phyloP scores from a whole-genome alignment of 2,797 vertebrate genomes.

The Ambastaia sidthimunki region DNA sequence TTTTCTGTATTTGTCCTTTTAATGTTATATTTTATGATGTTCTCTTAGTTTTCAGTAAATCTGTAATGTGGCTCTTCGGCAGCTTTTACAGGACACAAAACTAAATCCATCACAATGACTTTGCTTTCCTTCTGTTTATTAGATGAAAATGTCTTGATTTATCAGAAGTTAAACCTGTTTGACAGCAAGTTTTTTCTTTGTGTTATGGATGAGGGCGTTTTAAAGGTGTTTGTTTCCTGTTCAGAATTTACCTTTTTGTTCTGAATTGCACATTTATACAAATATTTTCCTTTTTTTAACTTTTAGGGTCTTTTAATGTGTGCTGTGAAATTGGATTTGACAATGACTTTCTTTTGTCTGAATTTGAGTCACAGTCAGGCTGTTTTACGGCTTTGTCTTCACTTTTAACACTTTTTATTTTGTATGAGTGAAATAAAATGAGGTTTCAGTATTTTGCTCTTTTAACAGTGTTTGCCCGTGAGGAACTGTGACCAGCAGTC shows the following conservation, averaged over 20 bases:
- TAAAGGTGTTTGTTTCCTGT: neutral
- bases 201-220: neutral
- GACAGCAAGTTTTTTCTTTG: neutral
- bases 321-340: slow-evolving; percentile 55
- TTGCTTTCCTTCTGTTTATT: neutral
- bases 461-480: neutral
- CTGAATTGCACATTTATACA: slow-evolving; percentile 35
- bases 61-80: neutral
- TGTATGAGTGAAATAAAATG: slow-evolving; percentile 85
- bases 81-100: neutral
- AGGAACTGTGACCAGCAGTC: too few species aligned
- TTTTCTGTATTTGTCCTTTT: neutral
- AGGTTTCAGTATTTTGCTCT: slow-evolving; percentile 74
- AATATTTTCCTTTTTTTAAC: neutral
- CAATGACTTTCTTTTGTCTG: slow-evolving; percentile 65
- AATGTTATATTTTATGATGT: neutral
- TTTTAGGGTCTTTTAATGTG: slow-evolving; percentile 13
- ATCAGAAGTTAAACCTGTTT: neutral
- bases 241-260: neutral
- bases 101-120: neutral
- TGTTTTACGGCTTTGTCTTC: slow-evolving; percentile 72
- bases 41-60: neutral
- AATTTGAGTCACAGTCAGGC: slow-evolving; percentile 71
- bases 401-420: slow-evolving; percentile 75
- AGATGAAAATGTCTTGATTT: neutral